Conservation (phyloP, 2,797 vertebrate species). For the Danio aesculapii region DNA sequence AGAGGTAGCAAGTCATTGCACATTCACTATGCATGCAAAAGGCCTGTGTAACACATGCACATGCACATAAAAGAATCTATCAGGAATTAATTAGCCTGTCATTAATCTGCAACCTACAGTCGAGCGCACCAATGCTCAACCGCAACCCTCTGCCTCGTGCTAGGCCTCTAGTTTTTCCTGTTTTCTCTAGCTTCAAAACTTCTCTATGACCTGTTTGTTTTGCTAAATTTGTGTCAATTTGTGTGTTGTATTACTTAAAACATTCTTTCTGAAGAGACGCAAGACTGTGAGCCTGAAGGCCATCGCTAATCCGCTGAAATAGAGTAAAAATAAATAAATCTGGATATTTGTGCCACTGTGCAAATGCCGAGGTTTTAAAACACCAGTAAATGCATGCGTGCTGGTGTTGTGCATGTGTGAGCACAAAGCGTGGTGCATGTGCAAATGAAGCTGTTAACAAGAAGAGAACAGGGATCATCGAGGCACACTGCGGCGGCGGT, state of each 20-base stretch:
- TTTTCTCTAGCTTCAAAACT: constrained; percentile 3
- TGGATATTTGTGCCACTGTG: constrained; percentile 5
- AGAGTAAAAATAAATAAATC: neutral
- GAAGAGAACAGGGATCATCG: constrained; percentile 34
- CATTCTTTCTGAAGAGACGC: neutral
- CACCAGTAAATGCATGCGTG: neutral
- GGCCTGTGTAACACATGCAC: constrained; percentile 30
- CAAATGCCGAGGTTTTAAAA: constrained; percentile 16
- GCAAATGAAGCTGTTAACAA: constrained; percentile 49
- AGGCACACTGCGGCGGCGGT: constrained; percentile 3
- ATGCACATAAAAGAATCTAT: constrained; percentile 47
- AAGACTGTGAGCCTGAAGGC: neutral
- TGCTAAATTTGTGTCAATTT: constrained; percentile 8
- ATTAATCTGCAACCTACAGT: constrained; percentile 61
- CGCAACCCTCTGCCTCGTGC: constrained; percentile 24
- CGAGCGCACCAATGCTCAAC: constrained; percentile 35
- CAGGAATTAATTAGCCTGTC: constrained; percentile 61
- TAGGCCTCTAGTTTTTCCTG: constrained; percentile 41
- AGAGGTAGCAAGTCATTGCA: constrained; percentile 27
- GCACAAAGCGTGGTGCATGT: constrained; percentile 5
- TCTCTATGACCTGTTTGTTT: constrained; percentile 30
- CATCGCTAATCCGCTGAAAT: neutral
- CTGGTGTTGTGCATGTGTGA: neutral
- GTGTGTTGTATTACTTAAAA: neutral
- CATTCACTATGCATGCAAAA: constrained; percentile 8